Evolutionary conservation across 2,113 vertebrate genomes (phyloP), one percentile per base, ranked within the genome.

Genomic region (Syngnathoides biaculeatus): DNA sequence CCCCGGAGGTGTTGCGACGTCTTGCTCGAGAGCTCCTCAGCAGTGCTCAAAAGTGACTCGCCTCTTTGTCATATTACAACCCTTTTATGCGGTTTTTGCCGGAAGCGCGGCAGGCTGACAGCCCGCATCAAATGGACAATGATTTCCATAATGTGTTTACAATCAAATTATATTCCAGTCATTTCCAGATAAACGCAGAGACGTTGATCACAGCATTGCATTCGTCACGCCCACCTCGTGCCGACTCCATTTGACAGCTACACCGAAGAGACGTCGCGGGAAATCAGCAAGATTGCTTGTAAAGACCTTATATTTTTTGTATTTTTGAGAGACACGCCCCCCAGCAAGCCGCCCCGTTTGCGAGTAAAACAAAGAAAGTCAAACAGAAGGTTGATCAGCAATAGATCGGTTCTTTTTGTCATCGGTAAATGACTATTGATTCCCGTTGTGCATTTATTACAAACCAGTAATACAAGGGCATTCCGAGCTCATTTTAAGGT

Each of bases 161-260:
- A 40, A 47, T 65, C 17, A 55, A 40, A 78, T 55, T 43, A 59
- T 56, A 27, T 26, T 50, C 30, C n/a, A 39, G 7, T 45, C 55
- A 30, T 57, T 57, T 56, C 5, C 26, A 15, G 53, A 56, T 24
- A 56, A 56, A 56, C 24, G 53, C 53, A 17, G n/a, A 13, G 52
- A 26, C 52, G 58, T 10, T 15, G 58, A 40, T 56, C 53, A 14
- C 53, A 56, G 27, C 53, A 27, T 56, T 30, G 53, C 53, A 56
- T 10, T 22, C 19, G 58, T 60, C 58, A 40, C 12, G 35, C 35
- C 20, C 19, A 60, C 35, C n/a, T 62, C 53, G 24, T 1, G 53
- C 24, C 5, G 14, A 62, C 43, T 26, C 13, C 1, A 12, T 62
- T 62, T 62, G 60, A 26, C 60, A 26, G 39, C n/a, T 26, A 61